Base-by-base conservation (phyloP, 2,888 invertebrate genomes). In the Rugalucina vietnamica region DNA sequence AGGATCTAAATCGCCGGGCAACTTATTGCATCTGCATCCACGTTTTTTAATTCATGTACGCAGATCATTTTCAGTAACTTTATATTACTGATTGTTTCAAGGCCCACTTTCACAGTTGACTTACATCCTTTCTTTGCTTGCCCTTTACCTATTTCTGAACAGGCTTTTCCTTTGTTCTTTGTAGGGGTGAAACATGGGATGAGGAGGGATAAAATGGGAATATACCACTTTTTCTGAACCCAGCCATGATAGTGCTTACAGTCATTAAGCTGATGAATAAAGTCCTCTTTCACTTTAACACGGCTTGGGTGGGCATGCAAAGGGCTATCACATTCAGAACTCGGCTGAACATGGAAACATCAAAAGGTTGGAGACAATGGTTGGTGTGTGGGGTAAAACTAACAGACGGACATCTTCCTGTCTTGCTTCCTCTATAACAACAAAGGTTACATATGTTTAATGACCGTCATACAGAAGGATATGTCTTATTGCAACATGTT, bases 331-430 rank as follows among this genome's bases (percentile, higher is more conserved):
- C 60, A 84, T 32, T 84, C 75, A 18, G 39, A 74, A 72, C 57
- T 83, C 21, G 81, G 34, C 82, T 79, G 29, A 87, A 84, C n/a
- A 87, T 82, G 24, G 77, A 78, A 27, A 85, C 82, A 82, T 80
- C 79, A 4, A 79, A 32, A 32, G 82, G 84, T 39, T 82, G 84
- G 8, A 85, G 74, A 21, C 60, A 34, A 24, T 84, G 87, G 60
- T 81, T 87, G 32, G 43, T 77, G 49, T 84, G 84, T 21, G 82
- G 81, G 80, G 80, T 27, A 86, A 29, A 18, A 84, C 79, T 79
- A 81, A 84, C 21, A 82, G 36, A 57, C 79, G 73, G 1, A 82
- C 50, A 73, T 85, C 50, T 21, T 81, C 76, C 27, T 74, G 24
- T 21, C 71, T 70, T 2, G 80, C 82, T 39, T 60, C 49, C 12